phyloP scores from a whole-genome alignment of 2,113 vertebrate genomes.

The Trochalopteron elliotii region DNA sequence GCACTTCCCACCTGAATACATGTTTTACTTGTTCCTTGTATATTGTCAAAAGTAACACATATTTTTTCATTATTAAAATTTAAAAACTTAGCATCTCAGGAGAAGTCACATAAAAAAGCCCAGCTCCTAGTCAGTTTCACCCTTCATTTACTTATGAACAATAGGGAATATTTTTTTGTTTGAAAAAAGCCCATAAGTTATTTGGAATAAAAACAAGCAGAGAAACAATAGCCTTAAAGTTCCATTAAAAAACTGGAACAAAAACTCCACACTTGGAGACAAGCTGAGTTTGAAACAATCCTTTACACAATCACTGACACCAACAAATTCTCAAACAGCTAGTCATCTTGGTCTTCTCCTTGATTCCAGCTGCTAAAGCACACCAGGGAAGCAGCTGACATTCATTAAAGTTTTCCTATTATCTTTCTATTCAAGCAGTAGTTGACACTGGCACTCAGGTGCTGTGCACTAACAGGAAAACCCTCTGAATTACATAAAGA shows the following conservation, averaged over 20 bases:
- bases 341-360: background rate
- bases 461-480: background rate
- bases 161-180: background rate
- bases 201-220: background rate
- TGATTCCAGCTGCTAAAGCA: background rate
- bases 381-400: background rate
- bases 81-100: background rate
- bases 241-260: background rate
- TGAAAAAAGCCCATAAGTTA: background rate
- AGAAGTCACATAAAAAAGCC: background rate
- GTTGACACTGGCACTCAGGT: background rate
- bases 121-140: background rate
- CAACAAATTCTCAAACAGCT: background rate
- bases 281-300: background rate
- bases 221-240: background rate
- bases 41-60: background rate
- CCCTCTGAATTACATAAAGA: background rate
- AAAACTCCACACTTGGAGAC: background rate
- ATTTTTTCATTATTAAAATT: background rate
- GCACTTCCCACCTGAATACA: background rate
- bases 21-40: background rate
- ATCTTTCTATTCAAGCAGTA: background rate
- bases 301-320: background rate
- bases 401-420: background rate
- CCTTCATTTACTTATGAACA: background rate